These are phyloP conservation scores for Galbula dea DNA, from an alignment of 2,113 vertebrate species.

Conservation along the genomic window DNA sequence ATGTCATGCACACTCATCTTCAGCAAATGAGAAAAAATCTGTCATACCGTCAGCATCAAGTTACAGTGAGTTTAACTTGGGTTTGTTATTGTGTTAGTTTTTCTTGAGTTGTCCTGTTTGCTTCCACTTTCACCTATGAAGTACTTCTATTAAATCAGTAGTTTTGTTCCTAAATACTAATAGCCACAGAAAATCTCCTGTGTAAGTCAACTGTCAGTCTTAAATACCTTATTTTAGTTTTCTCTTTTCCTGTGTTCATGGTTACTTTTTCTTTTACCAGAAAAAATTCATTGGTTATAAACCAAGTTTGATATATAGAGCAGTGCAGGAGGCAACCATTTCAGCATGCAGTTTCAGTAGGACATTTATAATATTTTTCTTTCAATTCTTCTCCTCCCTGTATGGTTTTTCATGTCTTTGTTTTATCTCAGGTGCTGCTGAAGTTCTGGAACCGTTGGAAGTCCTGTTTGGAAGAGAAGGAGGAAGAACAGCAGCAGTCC, in stretches of 20 bases:
- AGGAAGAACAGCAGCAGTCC: constrained; percentile 71
- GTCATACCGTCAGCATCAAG: constrained; percentile 71
- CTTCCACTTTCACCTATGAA: neutral
- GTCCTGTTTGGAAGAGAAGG: constrained; percentile 74
- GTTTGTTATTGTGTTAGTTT: neutral
- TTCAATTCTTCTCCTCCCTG: neutral
- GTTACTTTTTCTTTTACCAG: neutral
- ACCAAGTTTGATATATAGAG: neutral
- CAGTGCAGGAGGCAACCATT: neutral
- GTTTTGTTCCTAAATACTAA: neutral
- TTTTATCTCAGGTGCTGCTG: constrained; percentile 70
- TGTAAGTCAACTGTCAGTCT: neutral
- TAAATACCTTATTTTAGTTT: neutral
- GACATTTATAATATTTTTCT: neutral
- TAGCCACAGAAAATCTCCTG: neutral
- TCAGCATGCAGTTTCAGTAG: neutral
- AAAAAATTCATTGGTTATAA: neutral
- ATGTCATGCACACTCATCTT: constrained; percentile 53
- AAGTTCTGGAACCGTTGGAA: constrained; percentile 83
- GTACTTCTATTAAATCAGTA: neutral
- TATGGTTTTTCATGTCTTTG: neutral
- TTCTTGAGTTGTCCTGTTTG: neutral
- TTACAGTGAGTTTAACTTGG: constrained; percentile 48
- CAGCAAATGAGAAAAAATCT: constrained; percentile 76
- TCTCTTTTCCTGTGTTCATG: neutral